phyloP scores from a whole-genome alignment of 2,113 vertebrate genomes.

The Etheostoma cragini region DNA sequence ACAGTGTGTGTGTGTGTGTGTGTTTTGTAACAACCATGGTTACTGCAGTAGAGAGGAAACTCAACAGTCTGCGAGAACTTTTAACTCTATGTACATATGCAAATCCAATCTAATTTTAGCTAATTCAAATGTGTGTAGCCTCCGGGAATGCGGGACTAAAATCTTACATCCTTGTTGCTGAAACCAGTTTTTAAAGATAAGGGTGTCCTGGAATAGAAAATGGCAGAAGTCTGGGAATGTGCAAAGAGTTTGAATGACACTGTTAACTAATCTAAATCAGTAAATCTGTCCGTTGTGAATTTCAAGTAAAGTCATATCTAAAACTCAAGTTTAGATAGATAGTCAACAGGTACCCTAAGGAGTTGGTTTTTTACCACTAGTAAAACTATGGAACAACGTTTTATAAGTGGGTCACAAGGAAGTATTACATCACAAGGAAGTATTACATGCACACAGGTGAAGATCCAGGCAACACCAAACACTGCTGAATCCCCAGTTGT shows the following conservation, averaged over 20 bases:
- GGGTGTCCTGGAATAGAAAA: neutral
- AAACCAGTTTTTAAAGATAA: neutral
- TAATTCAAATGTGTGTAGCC: neutral
- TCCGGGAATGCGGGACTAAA: neutral
- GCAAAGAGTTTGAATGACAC: neutral
- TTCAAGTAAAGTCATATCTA: neutral
- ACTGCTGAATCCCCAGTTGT: neutral
- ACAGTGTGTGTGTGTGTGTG: constrained; percentile 26
- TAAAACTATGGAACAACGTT: neutral
- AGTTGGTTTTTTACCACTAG: neutral
- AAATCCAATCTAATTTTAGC: constrained; percentile 16
- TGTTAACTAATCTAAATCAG: neutral
- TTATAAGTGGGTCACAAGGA: neutral
- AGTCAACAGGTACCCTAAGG: neutral
- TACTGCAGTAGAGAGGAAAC: neutral
- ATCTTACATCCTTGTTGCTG: neutral
- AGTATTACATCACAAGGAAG: neutral
- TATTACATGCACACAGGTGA: neutral
- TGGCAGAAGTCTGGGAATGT: neutral
- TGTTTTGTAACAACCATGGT: neutral
- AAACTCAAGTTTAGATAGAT: neutral
- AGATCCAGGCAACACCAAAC: neutral
- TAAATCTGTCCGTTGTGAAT: neutral
- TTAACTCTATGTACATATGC: neutral
- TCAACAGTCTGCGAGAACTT: neutral